Evolutionary conservation across 2,888 invertebrate species (phyloP).

Genomic region (Acronicta aceris): DNA sequence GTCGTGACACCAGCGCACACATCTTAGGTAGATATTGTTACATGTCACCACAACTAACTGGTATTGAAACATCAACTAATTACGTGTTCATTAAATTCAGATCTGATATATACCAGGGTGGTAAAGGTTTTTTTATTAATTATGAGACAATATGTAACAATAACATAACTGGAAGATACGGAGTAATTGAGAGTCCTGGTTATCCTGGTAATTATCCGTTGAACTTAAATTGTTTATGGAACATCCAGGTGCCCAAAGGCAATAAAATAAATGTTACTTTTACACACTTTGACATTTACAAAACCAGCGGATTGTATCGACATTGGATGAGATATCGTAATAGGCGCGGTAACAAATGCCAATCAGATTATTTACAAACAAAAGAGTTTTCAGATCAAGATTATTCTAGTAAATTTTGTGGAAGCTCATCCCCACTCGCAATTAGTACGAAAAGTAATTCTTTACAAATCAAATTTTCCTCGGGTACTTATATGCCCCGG

Average conservation of each 20-base stretch:
- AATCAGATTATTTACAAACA: constrained; percentile 89
- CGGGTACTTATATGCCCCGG: constrained; percentile 85
- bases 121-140: constrained; percentile 94
- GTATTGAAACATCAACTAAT: constrained; percentile 90
- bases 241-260: constrained; percentile 92
- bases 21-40: constrained; percentile 91
- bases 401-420: constrained; percentile 82
- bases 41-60: constrained; percentile 70
- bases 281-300: constrained; percentile 91
- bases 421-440: constrained; percentile 81
- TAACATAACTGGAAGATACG: constrained; percentile 90
- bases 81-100: constrained; percentile 92
- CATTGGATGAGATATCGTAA: constrained; percentile 26
- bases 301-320: constrained; percentile 23
- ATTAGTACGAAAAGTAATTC: constrained; percentile 89
- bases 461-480: constrained; percentile 91
- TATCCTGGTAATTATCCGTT: constrained; percentile 92
- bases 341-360: constrained; percentile 74
- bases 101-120: constrained; percentile 90
- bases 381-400: constrained; percentile 78
- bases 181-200: constrained; percentile 96
- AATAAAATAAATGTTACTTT: constrained; percentile 95
- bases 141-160: constrained; percentile 93
- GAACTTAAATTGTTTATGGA: constrained; percentile 93
- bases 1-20: constrained; percentile 85